Conservation (phyloP, 64 coral and sea anemone species). For the Exaiptasia diaphana region DNA sequence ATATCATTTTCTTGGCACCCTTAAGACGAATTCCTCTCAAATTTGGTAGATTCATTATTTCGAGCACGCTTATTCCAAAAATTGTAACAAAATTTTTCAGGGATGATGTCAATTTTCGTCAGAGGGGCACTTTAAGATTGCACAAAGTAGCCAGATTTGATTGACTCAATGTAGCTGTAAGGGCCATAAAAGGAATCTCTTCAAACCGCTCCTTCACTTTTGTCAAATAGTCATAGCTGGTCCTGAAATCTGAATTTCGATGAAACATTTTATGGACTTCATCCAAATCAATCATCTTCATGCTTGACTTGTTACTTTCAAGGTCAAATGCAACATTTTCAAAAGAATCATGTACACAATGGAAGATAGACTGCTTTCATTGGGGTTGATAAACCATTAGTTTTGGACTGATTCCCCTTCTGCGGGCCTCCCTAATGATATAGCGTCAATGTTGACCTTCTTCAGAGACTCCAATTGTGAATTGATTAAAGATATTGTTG, state of each 20-base stretch:
- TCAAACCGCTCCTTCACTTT: slow-evolving; percentile 15
- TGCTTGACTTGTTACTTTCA: not conserved
- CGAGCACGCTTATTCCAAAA: no score
- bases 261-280: slow-evolving; percentile 68
- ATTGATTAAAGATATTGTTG: slow-evolving; percentile 51
- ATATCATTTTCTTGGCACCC: no score
- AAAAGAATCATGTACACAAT: slow-evolving; percentile 36
- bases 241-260: slow-evolving; percentile 26
- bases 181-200: slow-evolving; percentile 3
- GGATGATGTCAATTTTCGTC: no score
- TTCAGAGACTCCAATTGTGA: slow-evolving; percentile 15
- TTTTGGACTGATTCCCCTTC: no score
- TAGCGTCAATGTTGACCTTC: not conserved
- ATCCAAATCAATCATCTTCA: slow-evolving; percentile 51
- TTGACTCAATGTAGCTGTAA: slow-evolving; percentile 29
- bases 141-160: no score
- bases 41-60: no score
- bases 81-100: no score
- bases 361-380: not conserved
- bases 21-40: no score
- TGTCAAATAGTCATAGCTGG: slow-evolving; percentile 16
- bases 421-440: not conserved
- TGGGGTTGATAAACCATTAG: no score
- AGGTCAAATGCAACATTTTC: not conserved
- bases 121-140: no score